These are phyloP conservation scores for Scolopax mira DNA, from an alignment of 2,113 vertebrate genomes.

Conservation along the genomic window DNA sequence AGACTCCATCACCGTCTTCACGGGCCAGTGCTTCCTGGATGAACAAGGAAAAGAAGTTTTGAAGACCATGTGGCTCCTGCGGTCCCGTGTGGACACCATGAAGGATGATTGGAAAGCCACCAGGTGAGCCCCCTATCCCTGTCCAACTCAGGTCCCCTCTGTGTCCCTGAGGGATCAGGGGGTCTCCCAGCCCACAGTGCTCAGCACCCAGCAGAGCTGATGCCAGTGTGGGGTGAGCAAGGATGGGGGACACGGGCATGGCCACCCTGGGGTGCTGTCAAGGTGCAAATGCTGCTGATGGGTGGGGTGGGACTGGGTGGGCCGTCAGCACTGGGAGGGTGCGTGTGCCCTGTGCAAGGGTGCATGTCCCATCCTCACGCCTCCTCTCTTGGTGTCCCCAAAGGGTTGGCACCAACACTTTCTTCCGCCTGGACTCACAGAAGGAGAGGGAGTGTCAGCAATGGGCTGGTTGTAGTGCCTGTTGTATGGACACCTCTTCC, in stretches of 20 bases:
- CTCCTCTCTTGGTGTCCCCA: fast-evolving
- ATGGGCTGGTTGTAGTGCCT: too few species aligned
- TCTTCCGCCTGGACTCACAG: fast-evolving
- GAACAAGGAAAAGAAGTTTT: fast-evolving
- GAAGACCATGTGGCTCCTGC: slow-evolving; percentile 46
- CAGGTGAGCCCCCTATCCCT: neutral
- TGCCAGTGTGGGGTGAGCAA: too few species aligned
- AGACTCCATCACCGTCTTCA: neutral
- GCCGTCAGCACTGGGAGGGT: fast-evolving
- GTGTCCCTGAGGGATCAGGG: fast-evolving
- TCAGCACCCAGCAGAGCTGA: fast-evolving
- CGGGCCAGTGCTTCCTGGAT: slow-evolving; percentile 3
- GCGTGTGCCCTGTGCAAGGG: fast-evolving
- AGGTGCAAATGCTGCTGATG: neutral
- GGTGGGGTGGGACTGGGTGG: fast-evolving
- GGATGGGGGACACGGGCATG: neutral
- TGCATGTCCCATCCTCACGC: neutral
- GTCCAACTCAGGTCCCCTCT: fast-evolving
- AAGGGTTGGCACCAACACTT: neutral
- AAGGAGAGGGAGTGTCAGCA: neutral
- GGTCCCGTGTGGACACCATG: fast-evolving
- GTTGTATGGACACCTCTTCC: too few species aligned
- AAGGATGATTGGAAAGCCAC: neutral
- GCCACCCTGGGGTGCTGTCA: fast-evolving
- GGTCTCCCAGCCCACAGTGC: fast-evolving